A percentile compares a stretch with the other conserved stretches of the same genome.
phyloP scores from a whole-genome alignment of 2,888 invertebrate genomes.

The Drosophila niveifrons region DNA sequence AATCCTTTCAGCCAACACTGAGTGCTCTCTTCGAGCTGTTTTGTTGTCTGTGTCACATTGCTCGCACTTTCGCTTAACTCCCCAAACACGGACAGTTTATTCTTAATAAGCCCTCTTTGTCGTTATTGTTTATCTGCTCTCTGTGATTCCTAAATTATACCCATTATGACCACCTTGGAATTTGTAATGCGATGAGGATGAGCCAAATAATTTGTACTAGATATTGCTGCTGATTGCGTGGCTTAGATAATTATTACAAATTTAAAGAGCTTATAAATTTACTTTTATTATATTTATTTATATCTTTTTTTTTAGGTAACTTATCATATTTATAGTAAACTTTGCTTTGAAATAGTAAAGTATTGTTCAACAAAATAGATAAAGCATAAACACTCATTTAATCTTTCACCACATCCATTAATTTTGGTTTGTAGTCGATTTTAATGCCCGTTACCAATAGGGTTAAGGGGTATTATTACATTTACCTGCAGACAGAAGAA shows the following conservation, averaged over 20 bases:
- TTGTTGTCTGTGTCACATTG: not conserved
- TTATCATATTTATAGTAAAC: no score
- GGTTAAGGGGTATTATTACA: no score
- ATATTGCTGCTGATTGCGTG: not conserved
- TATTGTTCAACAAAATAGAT: no score
- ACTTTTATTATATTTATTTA: not conserved
- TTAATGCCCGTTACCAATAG: no score
- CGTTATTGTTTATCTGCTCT: constrained; percentile 38
- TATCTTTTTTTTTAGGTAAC: not conserved
- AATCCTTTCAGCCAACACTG: constrained; percentile 47
- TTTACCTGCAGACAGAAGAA: no score
- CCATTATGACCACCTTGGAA: constrained; percentile 22
- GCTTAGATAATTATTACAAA: not conserved
- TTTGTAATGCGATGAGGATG: constrained; percentile 16
- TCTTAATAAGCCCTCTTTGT: constrained; percentile 7
- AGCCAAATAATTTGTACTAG: not conserved
- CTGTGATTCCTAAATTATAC: constrained; percentile 23
- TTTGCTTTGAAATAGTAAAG: no score
- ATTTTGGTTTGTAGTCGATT: no score
- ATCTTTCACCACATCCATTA: no score
- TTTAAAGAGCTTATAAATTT: not conserved
- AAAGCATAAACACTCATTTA: no score
- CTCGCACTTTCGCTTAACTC: not conserved
- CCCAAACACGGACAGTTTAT: not conserved
- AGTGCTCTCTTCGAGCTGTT: not conserved